A percentile compares a stretch with the other conserved stretches of the same genome.
Conservation (phyloP, 2,888 invertebrate species). For the Thymelicus sylvestris region DNA sequence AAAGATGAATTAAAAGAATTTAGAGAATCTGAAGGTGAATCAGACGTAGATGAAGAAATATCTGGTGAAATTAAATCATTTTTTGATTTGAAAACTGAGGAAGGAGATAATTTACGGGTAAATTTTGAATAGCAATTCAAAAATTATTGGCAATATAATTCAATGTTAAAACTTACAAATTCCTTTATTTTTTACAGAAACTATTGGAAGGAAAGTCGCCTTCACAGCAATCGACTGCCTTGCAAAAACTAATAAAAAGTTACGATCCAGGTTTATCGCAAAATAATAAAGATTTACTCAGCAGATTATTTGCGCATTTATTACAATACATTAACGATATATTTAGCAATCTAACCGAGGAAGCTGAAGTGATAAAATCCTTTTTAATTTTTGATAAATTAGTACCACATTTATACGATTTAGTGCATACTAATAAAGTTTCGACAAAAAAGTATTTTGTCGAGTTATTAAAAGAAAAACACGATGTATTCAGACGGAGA, state of each 20-base stretch:
- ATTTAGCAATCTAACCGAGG: constrained; percentile 69
- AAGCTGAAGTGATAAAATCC: constrained; percentile 73
- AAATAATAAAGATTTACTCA: constrained; percentile 91
- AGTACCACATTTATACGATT: constrained; percentile 86
- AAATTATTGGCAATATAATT: background rate
- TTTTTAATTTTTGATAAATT: constrained; percentile 86
- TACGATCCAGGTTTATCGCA: constrained; percentile 93
- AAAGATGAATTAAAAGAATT: constrained; percentile 74
- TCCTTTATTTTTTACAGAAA: constrained; percentile 62
- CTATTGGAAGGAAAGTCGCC: constrained; percentile 86
- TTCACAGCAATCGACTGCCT: constrained; percentile 87
- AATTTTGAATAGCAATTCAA: constrained; percentile 17
- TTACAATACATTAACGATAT: constrained; percentile 91
- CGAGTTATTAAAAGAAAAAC: constrained; percentile 90
- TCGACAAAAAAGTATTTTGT: constrained; percentile 87
- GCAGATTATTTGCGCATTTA: constrained; percentile 89
- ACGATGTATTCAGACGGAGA: constrained; percentile 85
- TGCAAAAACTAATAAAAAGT: constrained; percentile 94
- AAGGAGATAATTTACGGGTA: constrained; percentile 72
- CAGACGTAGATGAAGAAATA: constrained; percentile 52
- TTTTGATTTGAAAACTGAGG: constrained; percentile 64
- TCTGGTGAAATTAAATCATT: constrained; percentile 60
- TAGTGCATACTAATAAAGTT: constrained; percentile 89
- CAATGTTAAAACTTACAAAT: background rate
- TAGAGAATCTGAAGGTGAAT: constrained; percentile 74